Evolutionary conservation across 1,140 invertebrate genomes (phyloP), one percentile per base, ranked within the genome.

Genomic region (Cyphomyrmex costatus): DNA sequence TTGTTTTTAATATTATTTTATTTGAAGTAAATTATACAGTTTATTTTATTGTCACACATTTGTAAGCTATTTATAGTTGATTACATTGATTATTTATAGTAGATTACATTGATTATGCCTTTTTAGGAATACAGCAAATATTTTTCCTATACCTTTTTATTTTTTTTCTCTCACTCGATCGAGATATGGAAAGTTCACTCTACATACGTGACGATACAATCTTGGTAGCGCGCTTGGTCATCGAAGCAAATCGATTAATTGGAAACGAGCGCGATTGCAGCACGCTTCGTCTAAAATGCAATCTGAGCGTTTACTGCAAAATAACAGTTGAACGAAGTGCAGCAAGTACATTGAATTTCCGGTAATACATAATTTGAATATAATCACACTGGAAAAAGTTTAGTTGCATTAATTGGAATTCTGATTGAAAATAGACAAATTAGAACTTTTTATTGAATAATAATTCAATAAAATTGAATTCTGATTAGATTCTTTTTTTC

Each of bases 191-290:
- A 65, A 83, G 77, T 71, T 60, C 76, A 66, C 27, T 85, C 46
- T 70, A 66, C 42, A 79, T 70, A 66, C 42, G 79, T 7, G 53
- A n/a, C 61, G 88, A 90, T 89, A 90, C 33, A 66, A 88, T 90
- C 89, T 88, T 56, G 74, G 88, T 73, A 88, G 86, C 83, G 88
- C 86, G 89, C 89, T 65, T 92, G 90, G 86, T 89, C 91, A 91
- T 92, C 91, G 90, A 91, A 88, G 91, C 90, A 92, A 86, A 93
- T 92, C 88, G 90, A 91, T 91, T 93, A 93, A 93, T 92, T 93
- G 92, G 88, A 85, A 90, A 88, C 79, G 87, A 87, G 73, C 83
- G 88, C 87, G 90, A 90, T 91, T 85, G 76, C 89, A 86, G 77
- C 83, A 90, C 83, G 87, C 76, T 88, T 80, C 76, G 86, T 90